Conservation (phyloP, 2,113 vertebrate species). For the Phylloscopus trochiloides region DNA sequence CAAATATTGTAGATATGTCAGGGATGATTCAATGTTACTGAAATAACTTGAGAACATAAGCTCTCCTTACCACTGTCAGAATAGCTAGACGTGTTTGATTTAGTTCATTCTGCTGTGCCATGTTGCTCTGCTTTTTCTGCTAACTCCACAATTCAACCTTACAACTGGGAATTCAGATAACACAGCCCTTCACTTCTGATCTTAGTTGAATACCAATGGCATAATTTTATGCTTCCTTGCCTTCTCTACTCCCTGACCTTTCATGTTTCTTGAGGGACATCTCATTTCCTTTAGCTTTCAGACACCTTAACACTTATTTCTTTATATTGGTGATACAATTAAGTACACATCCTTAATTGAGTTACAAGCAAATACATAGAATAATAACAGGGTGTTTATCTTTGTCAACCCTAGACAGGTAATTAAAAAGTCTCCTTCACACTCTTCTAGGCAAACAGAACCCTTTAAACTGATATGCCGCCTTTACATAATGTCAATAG, state of each 20-base stretch:
- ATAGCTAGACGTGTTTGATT: conserved; percentile 17
- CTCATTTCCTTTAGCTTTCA: conserved; percentile 61
- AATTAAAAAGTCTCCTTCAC: conserved; percentile 71
- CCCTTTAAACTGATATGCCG: conserved; percentile 31
- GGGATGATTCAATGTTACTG: conserved; percentile 22
- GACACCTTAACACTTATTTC: conserved; percentile 44
- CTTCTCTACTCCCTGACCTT: conserved; percentile 44
- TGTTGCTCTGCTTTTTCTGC: conserved; percentile 41
- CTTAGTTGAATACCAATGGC: conserved; percentile 61
- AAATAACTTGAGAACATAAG: conserved; percentile 45
- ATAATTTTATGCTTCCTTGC: conserved; percentile 59
- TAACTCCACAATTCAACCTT: conserved; percentile 42
- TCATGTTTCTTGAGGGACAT: conserved; percentile 56
- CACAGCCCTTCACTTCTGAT: conserved; percentile 42
- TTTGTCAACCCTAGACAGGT: conserved; percentile 62
- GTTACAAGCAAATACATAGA: conserved; percentile 66
- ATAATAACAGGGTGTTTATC: conserved; percentile 67
- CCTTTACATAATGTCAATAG: conserved; percentile 60
- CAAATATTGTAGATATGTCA: conserved; percentile 9
- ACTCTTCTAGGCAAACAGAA: conserved; percentile 63
- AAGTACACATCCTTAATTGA: conserved; percentile 67
- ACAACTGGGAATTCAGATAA: conserved; percentile 57
- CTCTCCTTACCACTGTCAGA: conserved; percentile 23
- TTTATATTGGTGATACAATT: conserved; percentile 60
- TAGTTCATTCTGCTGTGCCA: not conserved